These are phyloP conservation scores for Dermolepida albohirtum DNA, from an alignment of 2,888 invertebrate species.

Conservation along the genomic window DNA sequence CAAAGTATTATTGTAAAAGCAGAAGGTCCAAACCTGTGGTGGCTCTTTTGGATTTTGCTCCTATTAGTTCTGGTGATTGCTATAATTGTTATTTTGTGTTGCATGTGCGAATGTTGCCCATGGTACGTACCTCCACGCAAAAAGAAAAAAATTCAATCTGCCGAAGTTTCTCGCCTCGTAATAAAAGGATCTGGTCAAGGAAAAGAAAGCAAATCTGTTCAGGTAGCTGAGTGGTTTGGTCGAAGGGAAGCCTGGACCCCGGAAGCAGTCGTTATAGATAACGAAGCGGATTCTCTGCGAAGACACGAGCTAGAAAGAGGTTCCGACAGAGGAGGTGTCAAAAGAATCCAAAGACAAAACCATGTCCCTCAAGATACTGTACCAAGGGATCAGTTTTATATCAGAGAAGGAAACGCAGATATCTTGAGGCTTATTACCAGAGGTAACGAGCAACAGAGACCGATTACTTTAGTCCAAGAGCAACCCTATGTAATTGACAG, in stretches of 20 bases:
- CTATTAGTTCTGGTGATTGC: slow-evolving; percentile 79
- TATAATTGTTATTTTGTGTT: slow-evolving; percentile 81
- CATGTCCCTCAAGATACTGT: slow-evolving; percentile 58
- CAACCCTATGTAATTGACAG: slow-evolving; percentile 70
- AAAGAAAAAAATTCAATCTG: slow-evolving; percentile 80
- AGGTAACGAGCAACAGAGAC: slow-evolving; percentile 71
- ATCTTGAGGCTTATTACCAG: slow-evolving; percentile 83
- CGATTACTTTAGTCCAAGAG: slow-evolving; percentile 68
- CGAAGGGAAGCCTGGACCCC: slow-evolving; percentile 90
- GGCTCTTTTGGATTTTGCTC: slow-evolving; percentile 82
- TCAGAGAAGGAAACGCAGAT: slow-evolving; percentile 87
- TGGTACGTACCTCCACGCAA: slow-evolving; percentile 83
- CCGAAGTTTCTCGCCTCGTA: slow-evolving; percentile 81
- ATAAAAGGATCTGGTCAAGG: slow-evolving; percentile 75
- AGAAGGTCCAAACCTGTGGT: slow-evolving; percentile 68
- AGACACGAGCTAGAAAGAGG: slow-evolving; percentile 83
- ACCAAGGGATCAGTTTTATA: slow-evolving; percentile 78
- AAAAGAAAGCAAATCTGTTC: slow-evolving; percentile 81
- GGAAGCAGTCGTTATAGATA: slow-evolving; percentile 70
- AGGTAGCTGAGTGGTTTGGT: slow-evolving; percentile 81
- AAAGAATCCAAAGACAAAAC: slow-evolving; percentile 51
- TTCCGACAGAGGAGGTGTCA: slow-evolving; percentile 70
- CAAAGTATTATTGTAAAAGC: slow-evolving; percentile 46
- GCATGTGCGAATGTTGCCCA: slow-evolving; percentile 88
- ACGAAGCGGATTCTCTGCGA: slow-evolving; percentile 79